Conservation (phyloP, 2,888 invertebrate species). For the Teleogryllus oceanicus region DNA sequence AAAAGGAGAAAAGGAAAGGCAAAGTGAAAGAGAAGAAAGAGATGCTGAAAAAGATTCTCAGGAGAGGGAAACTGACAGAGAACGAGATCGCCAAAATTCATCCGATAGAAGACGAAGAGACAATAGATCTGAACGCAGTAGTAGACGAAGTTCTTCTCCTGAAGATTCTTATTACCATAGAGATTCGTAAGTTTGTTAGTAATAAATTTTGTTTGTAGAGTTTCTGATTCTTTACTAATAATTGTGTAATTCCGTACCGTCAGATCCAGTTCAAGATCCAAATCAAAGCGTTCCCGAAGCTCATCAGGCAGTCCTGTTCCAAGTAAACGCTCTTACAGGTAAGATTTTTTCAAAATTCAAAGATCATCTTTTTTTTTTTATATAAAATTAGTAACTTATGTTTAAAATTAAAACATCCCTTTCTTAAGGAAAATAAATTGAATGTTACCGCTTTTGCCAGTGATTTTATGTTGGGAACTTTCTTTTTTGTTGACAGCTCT, state of each 20-base stretch:
- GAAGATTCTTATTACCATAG: constrained; percentile 39
- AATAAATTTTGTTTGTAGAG: not conserved
- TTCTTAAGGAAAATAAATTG: not conserved
- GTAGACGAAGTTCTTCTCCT: constrained; percentile 39
- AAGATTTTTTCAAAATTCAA: constrained; percentile 28
- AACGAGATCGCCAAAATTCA: constrained; percentile 29
- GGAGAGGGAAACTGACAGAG: constrained; percentile 33
- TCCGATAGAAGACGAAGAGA: constrained; percentile 29
- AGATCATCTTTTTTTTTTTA: not conserved
- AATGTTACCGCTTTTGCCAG: not conserved
- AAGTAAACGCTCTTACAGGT: constrained; percentile 42
- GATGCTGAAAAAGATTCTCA: constrained; percentile 28
- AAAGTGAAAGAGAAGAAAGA: constrained; percentile 28
- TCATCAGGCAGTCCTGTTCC: constrained; percentile 41
- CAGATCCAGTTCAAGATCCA: constrained; percentile 35
- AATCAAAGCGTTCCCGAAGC: constrained; percentile 42
- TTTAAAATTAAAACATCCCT: too few species aligned
- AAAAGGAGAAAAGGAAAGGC: constrained; percentile 48
- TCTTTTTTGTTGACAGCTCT: too few species aligned
- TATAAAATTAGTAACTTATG: not conserved
- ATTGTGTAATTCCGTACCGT: not conserved
- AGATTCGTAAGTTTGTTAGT: constrained; percentile 32
- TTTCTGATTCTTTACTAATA: not conserved
- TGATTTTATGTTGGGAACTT: too few species aligned
- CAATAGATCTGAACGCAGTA: constrained; percentile 32